A percentile compares a stretch with the other conserved stretches of the same genome.
These are phyloP conservation scores for Masnerella sp. DNA, from an alignment of 2,888 invertebrate genomes.

Conservation along the genomic window DNA sequence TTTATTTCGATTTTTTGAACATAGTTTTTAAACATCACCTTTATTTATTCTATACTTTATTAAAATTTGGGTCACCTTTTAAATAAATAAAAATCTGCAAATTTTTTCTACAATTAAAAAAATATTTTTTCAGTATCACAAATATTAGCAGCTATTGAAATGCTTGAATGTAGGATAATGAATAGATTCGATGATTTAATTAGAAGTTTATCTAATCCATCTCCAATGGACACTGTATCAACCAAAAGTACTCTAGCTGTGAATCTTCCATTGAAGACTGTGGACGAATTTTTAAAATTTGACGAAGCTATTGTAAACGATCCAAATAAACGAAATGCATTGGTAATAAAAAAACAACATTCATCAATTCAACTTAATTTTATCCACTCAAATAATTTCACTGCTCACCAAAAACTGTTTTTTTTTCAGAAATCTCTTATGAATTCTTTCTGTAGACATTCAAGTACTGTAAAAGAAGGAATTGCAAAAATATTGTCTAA, in stretches of 20 bases:
- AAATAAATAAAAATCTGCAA: background rate
- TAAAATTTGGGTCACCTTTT: no score
- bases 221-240: slow-evolving; percentile 51
- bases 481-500: slow-evolving; percentile 58
- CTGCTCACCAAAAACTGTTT: no score
- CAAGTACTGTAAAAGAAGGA: slow-evolving; percentile 50
- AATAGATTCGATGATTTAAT: slow-evolving; percentile 53
- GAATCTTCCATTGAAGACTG: slow-evolving; percentile 53
- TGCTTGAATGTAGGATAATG: slow-evolving; percentile 55
- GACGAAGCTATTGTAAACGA: slow-evolving; percentile 50
- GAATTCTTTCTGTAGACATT: slow-evolving; percentile 55
- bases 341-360: slow-evolving; percentile 40
- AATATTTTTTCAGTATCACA: slow-evolving; percentile 49
- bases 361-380: no score
- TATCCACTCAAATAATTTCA: no score
- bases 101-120: background rate
- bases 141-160: slow-evolving; percentile 49
- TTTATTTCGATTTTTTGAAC: no score
- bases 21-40: no score
- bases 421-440: slow-evolving; percentile 60
- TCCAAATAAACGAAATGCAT: slow-evolving; percentile 51
- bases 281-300: slow-evolving; percentile 53
- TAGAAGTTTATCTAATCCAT: slow-evolving; percentile 46
- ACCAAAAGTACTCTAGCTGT: slow-evolving; percentile 51
- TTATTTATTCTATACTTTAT: no score